Evolutionary conservation across 2,113 vertebrate genomes (phyloP), one percentile per base, ranked within the genome.

Genomic region (Cheirogaleus medius): DNA sequence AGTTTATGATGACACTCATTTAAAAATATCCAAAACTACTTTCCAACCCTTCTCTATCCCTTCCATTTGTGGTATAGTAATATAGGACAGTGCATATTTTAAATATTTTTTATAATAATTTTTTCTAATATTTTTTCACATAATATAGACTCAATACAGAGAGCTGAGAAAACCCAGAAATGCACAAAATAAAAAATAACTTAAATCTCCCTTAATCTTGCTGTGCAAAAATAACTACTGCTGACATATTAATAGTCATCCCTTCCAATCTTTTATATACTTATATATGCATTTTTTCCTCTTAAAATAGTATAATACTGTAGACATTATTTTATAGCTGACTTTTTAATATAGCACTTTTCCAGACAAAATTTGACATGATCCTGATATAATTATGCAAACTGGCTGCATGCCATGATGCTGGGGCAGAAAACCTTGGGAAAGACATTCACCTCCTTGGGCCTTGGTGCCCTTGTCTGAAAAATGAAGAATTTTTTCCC

Each of bases 51-150:
- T 54, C 76, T 34, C 37, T 49, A 23, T 82, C 39, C 77, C 81
- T 94, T 97, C 93, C 91, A 83, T 92, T 90, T 87, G 85, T 92
- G 93, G 87, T 82, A 77, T 27, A 56, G 20, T 78, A 77, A 69
- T 56, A 77, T 39, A 82, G 42, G 66, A 44, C 8, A 58, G 32
- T 42, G 20, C 56, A 64, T 73, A 73, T 77, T 82, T 94, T 91
- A 68, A 96, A 93, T 96, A 89, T n/a, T 66, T 87, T 96, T 87
- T 69, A 47, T 92, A 71, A 93, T 89, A 71, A 95, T 56, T n/a
- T n/a, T n/a, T n/a, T n/a, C n/a, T n/a, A n/a, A n/a, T n/a, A n/a
- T n/a, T n/a, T n/a, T n/a, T n/a, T 84, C 34, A 87, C 69, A 71
- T 83, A 60, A 92, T 83, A 37, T 21, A 9, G 29, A 9, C 58